Evolutionary conservation across 2,888 invertebrate species (phyloP).

Genomic region (Sicus ferrugineus): DNA sequence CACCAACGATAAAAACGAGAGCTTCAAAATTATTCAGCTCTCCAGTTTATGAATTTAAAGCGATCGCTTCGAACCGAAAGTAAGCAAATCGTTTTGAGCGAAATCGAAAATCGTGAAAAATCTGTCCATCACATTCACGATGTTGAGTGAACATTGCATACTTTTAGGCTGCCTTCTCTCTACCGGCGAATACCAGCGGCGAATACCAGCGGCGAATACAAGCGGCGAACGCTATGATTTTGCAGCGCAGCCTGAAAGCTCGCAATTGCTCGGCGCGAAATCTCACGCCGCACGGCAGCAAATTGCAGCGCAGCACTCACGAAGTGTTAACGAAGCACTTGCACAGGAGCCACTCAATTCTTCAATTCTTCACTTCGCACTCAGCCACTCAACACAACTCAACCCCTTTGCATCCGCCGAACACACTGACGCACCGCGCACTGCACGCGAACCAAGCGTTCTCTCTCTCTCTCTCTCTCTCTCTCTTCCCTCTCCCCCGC

Average conservation of each 20-base stretch:
- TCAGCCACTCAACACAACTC: slow-evolving; percentile 17
- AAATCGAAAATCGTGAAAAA: too few relatives aligned
- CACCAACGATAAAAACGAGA: too few relatives aligned
- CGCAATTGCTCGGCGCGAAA: background rate
- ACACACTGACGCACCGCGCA: background rate
- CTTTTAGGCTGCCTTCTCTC: too few relatives aligned
- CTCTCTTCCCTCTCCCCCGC: background rate
- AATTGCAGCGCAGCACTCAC: slow-evolving; percentile 10
- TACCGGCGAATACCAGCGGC: too few relatives aligned
- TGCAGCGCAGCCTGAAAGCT: background rate
- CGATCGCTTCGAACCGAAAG: too few relatives aligned
- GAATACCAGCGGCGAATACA: background rate
- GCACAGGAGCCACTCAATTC: slow-evolving; percentile 8
- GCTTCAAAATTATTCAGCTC: too few relatives aligned
- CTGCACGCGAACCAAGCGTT: too few relatives aligned
- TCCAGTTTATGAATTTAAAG: too few relatives aligned
- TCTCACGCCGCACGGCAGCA: background rate
- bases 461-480: background rate
- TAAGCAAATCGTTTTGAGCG: too few relatives aligned
- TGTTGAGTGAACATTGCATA: too few relatives aligned
- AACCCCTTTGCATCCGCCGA: slow-evolving; percentile 3
- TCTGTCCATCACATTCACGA: too few relatives aligned
- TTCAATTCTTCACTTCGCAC: background rate
- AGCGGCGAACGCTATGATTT: background rate
- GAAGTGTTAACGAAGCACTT: slow-evolving; percentile 23